These are phyloP conservation scores for Nipponia nippon DNA, from an alignment of 2,113 vertebrate genomes.

Conservation along the genomic window DNA sequence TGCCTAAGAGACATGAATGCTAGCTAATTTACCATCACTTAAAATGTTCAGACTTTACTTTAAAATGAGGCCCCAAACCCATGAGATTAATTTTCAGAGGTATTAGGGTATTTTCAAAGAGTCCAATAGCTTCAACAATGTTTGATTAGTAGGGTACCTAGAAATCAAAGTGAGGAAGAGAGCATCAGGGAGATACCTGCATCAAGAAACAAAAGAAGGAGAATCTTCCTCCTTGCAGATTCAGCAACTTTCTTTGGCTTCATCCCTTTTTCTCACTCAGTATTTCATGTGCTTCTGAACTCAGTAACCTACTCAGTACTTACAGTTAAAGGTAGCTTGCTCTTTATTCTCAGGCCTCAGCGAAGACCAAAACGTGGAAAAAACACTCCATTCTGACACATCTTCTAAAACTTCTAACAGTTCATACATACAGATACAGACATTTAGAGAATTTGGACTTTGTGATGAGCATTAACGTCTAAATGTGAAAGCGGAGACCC, in stretches of 20 bases:
- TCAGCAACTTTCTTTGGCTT: neutral
- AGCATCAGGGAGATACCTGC: neutral
- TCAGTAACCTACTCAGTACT: neutral
- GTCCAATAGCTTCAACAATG: neutral
- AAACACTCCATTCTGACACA: neutral
- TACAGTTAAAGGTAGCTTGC: neutral
- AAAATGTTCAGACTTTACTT: neutral
- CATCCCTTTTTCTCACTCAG: neutral
- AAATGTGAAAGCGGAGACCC: neutral
- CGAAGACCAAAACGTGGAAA: neutral
- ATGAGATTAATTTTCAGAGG: accelerated
- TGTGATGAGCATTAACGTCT: neutral
- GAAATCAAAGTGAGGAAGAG: neutral
- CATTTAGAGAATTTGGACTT: neutral
- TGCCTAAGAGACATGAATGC: neutral
- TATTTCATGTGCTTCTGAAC: neutral
- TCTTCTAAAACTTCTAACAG: neutral
- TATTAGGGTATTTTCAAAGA: neutral
- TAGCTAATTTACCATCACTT: neutral
- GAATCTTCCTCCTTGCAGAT: neutral
- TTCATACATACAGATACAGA: neutral
- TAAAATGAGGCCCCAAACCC: neutral
- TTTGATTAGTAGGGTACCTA: neutral
- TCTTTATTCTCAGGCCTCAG: neutral
- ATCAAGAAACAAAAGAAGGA: neutral